Evolutionary conservation across 2,113 vertebrate genomes (phyloP).

Genomic region (Callithrix jacchus): DNA sequence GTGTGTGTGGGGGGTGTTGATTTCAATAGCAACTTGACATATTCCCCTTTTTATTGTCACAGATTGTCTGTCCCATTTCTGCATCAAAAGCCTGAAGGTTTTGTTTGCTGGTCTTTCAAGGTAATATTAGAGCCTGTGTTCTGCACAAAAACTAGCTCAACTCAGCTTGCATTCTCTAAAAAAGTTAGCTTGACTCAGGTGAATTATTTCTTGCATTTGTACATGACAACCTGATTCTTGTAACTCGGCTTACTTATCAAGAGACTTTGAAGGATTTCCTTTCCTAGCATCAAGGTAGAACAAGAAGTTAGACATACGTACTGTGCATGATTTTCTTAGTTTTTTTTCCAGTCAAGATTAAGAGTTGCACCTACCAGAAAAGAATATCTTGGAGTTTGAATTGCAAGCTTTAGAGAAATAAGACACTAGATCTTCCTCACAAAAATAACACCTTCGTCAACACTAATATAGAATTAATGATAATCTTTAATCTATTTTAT

Average conservation of each 20-base stretch:
- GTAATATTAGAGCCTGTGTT: not conserved
- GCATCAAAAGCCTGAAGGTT: not conserved
- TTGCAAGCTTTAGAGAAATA: constrained; percentile 53
- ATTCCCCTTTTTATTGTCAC: not conserved
- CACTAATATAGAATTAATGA: constrained; percentile 33
- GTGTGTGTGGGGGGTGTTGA: not conserved
- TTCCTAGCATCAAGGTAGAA: not conserved
- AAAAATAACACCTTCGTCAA: constrained; percentile 52
- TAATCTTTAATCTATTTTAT: constrained; percentile 20
- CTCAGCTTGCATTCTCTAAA: constrained; percentile 17
- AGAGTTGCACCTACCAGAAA: not conserved
- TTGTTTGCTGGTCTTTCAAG: constrained; percentile 15
- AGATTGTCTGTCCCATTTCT: constrained; percentile 17
- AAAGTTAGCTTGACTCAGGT: constrained; percentile 19
- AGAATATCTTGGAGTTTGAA: constrained; percentile 30
- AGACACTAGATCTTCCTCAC: not conserved
- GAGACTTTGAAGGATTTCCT: not conserved
- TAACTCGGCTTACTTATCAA: not conserved
- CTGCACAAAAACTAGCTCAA: not conserved
- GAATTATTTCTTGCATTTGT: constrained; percentile 42
- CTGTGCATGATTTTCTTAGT: not conserved
- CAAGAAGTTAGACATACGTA: not conserved
- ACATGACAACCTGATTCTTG: constrained; percentile 25
- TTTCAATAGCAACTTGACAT: constrained; percentile 15
- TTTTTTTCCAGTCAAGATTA: constrained; percentile 13